Evolutionary conservation across 2,113 vertebrate genomes (phyloP), one percentile per base, ranked within the genome.

Genomic region (Lepus americanus): DNA sequence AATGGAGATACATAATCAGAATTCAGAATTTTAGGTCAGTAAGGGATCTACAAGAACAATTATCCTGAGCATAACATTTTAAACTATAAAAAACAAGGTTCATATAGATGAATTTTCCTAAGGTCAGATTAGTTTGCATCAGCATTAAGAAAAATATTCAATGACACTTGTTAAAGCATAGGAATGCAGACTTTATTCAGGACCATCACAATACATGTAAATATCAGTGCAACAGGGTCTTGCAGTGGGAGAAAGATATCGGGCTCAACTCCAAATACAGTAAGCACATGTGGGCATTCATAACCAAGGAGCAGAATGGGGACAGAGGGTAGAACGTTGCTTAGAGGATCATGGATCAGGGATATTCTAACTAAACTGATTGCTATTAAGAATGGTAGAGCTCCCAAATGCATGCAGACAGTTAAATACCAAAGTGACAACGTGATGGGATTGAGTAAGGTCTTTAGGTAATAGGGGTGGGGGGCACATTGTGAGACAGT

Each of bases 1-100:
- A 90, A 79, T 78, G 33, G 27, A 69, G 74, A 83, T 83, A 55
- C 20, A 13, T 53, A 39, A 74, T 55, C 27, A 84, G 49, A 69
- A 59, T 59, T 87, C 27, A 84, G 59, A 63, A 59, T 59, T 87
- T 95, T 63, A 79, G 53, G 61, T 63, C 77, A 90, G 5, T 17
- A 74, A 73, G 31, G 2, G 9, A 23, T 25, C 72, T 69, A 36
- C 74, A 69, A 84, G 23, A 25, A 64, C 72, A 83, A 66, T 31
- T 70, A 73, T 67, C 22, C 22, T 17, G 70, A 61, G 5, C 12
- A 29, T 33, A 59, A 12, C 5, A 3, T 73, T 91, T 92, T 55
- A 90, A 66, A 53, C 14, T 80, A 70, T 82, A 25, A 87, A 89
- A 87, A 73, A 33, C 25, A 70, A 76, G 36, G 20, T 72, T 85